These are phyloP conservation scores for Hemibagrus guttatus DNA, from an alignment of 2,797 vertebrate genomes.

Conservation along the genomic window DNA sequence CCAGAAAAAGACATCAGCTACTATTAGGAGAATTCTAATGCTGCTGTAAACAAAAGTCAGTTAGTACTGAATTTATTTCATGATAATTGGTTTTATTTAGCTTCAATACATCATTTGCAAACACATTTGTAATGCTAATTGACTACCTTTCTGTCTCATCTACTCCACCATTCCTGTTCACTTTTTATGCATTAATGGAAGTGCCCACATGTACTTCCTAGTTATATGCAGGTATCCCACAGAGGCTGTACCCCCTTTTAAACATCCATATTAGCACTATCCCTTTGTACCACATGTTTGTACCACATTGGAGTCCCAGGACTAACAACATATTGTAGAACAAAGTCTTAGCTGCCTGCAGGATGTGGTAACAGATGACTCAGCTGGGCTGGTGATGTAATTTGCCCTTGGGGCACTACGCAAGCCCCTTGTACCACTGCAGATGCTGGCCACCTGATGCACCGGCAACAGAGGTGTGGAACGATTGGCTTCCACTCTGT, in stretches of 20 bases:
- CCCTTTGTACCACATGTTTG: neutral
- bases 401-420: neutral
- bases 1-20: neutral
- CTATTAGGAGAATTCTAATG: neutral
- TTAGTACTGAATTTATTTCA: neutral
- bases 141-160: neutral
- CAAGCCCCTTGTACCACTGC: neutral
- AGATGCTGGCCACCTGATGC: conserved; percentile 2
- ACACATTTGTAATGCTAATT: no score
- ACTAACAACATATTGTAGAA: neutral
- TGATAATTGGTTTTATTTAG: neutral
- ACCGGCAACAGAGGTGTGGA: conserved; percentile 1
- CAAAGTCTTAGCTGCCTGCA: neutral
- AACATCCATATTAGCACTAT: neutral
- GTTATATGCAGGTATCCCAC: neutral
- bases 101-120: neutral
- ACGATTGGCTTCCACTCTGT: conserved; percentile 1
- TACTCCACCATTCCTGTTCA: neutral
- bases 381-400: conserved; percentile 9
- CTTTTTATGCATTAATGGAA: neutral
- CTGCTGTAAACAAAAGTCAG: neutral
- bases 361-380: conserved; percentile 1
- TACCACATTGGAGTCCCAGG: neutral
- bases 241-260: neutral
- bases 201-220: neutral